Base-by-base conservation (phyloP, 2,888 invertebrate genomes). In the Anthrax anthrax region DNA sequence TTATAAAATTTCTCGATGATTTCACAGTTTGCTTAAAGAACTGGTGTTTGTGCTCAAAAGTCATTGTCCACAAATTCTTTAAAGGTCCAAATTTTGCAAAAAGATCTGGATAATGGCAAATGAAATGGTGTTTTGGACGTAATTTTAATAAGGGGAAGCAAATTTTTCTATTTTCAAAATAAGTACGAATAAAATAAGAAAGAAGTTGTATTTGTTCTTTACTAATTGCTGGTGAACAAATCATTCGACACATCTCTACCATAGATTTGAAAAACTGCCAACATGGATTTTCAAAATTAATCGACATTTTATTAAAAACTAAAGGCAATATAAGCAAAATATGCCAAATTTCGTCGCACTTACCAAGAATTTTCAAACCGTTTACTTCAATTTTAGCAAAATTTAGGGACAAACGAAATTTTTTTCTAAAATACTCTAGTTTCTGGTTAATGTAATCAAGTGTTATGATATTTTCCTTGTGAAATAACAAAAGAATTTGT, bases 41-140 rank as follows among this genome's bases (percentile, higher is more conserved):
- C 8, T 51, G 43, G 41, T 58, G 56, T 43, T 58, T 58, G 34
- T 54, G 54, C 50, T 58, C 57, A 46, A 58, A 59, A 10, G 52
- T 18, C 45, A 52, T 42, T 10, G 50, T 52, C 47, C 51, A 52
- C 1, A 52, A n/a, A 16, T 42, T 12, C 36, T 42, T 51, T 34
- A 52, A 36, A 8, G 51, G 51, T 10, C 51, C 47, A 29, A 48
- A 44, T 44, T 48, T 42, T 19, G 40, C 3, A 23, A 51, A 48
- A 8, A 52, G 27, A 19, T 48, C 45, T 16, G 51, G 50, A 39
- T 52, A 52, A 39, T 52, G 52, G 12, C 10, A 44, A n/a, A 52
- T n/a, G 27, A 44, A 52, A 42, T 51, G 52, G 42, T 52, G 51
- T 43, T 52, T 52, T 34, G 52, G 52, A 27, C 49, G 39, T 37